Conservation (phyloP, 2,797 vertebrate genomes). For the Moxostoma hubbsi region DNA sequence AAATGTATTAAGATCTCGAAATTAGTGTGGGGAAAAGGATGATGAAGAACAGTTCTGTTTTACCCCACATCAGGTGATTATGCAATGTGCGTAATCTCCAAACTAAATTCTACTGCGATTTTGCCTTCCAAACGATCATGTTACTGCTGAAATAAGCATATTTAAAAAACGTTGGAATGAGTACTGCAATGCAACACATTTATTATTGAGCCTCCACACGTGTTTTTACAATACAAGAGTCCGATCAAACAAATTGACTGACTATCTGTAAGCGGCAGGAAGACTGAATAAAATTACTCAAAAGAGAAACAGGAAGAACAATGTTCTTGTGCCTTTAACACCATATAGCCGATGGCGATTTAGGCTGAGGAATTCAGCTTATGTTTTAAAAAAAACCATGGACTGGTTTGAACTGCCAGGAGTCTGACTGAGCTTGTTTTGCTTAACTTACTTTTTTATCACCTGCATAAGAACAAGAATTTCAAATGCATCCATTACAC, state of each 20-base stretch:
- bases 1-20: slow-evolving; percentile 38
- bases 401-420: slow-evolving; percentile 59
- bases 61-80: slow-evolving; percentile 3
- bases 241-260: neutral
- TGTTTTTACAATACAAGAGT: neutral
- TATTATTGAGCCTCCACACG: neutral
- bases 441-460: slow-evolving; percentile 32
- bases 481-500: slow-evolving; percentile 75
- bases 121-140: slow-evolving; percentile 7
- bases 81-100: neutral
- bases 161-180: slow-evolving; percentile 7
- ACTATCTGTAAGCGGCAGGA: neutral
- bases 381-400: slow-evolving; percentile 56
- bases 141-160: slow-evolving; percentile 8
- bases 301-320: neutral
- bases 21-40: slow-evolving; percentile 58
- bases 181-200: neutral
- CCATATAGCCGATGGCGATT: slow-evolving; percentile 55
- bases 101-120: slow-evolving; percentile 18
- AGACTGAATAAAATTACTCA: slow-evolving; percentile 2
- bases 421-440: slow-evolving; percentile 64
- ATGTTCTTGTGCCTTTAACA: slow-evolving; percentile 36
- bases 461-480: slow-evolving; percentile 53
- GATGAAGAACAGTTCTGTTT: slow-evolving; percentile 12
- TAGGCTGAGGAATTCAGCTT: slow-evolving; percentile 62